Evolutionary conservation across 37 sponge, comb jelly and placozoan genomes (phyloP), one percentile per base, ranked within the genome.

Genomic region (Diacarnus erythraeanus): DNA sequence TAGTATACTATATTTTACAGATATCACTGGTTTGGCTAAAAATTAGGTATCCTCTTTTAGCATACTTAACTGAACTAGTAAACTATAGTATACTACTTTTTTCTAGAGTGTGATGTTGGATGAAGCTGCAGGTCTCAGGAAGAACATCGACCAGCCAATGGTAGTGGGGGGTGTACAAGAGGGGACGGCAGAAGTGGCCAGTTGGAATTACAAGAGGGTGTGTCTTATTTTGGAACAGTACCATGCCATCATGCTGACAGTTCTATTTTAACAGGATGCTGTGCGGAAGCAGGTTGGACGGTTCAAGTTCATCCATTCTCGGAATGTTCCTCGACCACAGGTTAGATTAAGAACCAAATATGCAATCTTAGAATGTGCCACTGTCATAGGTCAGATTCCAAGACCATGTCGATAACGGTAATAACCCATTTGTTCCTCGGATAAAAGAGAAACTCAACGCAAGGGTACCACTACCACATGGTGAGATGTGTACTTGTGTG

Each of bases 371-470:
- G 74, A 90, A 86, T 60, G 88, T 94, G 20, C 84, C 74, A 30
- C 73, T 90, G 4, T 94, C 98, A 12, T 95, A 97, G 71, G 61
- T 90, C 44, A 61, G 70, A 57, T 97, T 90, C 78, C 76, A 71
- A 42, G 90, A 87, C 59, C 76, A 80, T 23, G 74, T 94, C 22
- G 98, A 97, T 78, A 97, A 97, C 87, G 82, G 85, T 23, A 83
- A 80, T 29, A 42, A 69, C 25, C 94, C 91, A 2, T 97, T 97
- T 68, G 54, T 94, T 0, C 98, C 95, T 29, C 58, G 64, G 27
- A 59, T 97, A 25, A 85, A 78, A 34, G n/a, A 56, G 58, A 94
- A 94, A 75, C 98, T 95, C 8, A 92, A 97, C 59, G 89, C 89
- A 30, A 41, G 58, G 34, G 41, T 64, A 38, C 85, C 95, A 18